phyloP scores from a whole-genome alignment of 2,797 vertebrate species.

The Chanos chanos region DNA sequence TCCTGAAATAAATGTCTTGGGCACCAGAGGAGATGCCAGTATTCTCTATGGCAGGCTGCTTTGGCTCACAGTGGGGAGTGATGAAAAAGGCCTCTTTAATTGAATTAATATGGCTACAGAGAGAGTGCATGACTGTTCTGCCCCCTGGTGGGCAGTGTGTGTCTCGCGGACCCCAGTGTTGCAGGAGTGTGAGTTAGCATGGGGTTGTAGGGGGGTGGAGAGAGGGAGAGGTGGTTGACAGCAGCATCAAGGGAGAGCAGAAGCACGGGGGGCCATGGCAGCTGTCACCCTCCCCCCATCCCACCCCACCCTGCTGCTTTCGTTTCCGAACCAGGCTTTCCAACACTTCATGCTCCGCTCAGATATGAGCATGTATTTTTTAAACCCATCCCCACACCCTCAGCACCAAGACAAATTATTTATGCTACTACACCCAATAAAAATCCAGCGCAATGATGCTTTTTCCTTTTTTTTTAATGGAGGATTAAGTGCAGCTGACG shows the following conservation, averaged over 20 bases:
- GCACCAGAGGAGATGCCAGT: too few relatives aligned
- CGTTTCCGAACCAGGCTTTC: conserved; percentile 16
- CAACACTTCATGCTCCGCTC: neutral
- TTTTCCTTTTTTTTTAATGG: conserved; percentile 18
- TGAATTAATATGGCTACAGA: conserved; percentile 57
- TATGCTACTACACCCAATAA: conserved; percentile 41
- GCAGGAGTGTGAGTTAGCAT: conserved; percentile 17
- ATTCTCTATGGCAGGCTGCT: neutral
- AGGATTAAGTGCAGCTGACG: conserved; percentile 14
- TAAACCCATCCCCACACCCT: conserved; percentile 26
- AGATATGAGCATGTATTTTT: conserved; percentile 38
- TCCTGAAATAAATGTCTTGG: too few relatives aligned
- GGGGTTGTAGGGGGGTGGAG: neutral
- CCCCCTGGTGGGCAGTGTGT: conserved; percentile 56
- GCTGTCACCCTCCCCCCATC: conserved; percentile 54
- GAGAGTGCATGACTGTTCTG: conserved; percentile 38
- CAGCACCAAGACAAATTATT: conserved; percentile 50
- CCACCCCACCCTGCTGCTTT: conserved; percentile 8
- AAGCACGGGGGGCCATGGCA: conserved; percentile 53
- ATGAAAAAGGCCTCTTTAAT: conserved; percentile 55
- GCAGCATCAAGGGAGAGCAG: conserved; percentile 24
- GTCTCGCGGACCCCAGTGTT: conserved; percentile 34
- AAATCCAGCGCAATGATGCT: conserved; percentile 30
- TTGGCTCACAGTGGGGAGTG: conserved; percentile 14
- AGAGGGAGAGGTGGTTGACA: conserved; percentile 19